phyloP scores from a whole-genome alignment of 2,888 invertebrate species.

The Cyrtodaria siliqua region DNA sequence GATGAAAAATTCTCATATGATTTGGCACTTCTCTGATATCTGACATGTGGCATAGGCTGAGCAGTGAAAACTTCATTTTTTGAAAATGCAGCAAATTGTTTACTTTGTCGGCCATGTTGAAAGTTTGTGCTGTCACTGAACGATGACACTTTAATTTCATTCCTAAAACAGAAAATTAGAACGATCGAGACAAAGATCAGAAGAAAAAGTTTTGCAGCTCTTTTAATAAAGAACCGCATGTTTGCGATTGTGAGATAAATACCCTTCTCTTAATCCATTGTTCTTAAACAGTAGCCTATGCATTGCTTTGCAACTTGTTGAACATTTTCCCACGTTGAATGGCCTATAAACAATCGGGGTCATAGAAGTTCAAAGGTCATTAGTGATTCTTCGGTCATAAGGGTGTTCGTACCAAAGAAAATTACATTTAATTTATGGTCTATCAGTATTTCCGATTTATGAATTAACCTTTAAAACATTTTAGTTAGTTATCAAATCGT shows the following conservation, averaged over 20 bases:
- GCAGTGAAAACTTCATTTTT: background rate
- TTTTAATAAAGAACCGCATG: conserved; percentile 30
- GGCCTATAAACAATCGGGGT: background rate
- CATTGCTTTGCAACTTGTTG: conserved; percentile 19
- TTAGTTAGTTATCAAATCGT: too few relatives aligned
- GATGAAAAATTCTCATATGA: conserved; percentile 19
- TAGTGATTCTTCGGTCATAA: too few relatives aligned
- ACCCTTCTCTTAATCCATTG: too few relatives aligned
- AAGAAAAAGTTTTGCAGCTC: conserved; percentile 15
- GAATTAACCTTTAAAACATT: too few relatives aligned
- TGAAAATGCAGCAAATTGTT: background rate
- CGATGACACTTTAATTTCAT: too few relatives aligned
- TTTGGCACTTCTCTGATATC: conserved; percentile 61
- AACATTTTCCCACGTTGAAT: conserved; percentile 37
- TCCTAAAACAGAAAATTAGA: too few relatives aligned
- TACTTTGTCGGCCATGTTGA: conserved; percentile 12
- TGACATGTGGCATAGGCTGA: background rate
- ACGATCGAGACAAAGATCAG: too few relatives aligned
- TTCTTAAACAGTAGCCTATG: too few relatives aligned
- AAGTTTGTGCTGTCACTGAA: background rate
- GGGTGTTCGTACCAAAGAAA: too few relatives aligned
- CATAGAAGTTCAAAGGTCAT: conserved; percentile 20
- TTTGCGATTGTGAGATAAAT: background rate
- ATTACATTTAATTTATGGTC: too few relatives aligned
- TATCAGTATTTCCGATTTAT: too few relatives aligned